These are phyloP conservation scores for Matsumyia berberina DNA, from an alignment of 2,888 invertebrate species.

Conservation along the genomic window DNA sequence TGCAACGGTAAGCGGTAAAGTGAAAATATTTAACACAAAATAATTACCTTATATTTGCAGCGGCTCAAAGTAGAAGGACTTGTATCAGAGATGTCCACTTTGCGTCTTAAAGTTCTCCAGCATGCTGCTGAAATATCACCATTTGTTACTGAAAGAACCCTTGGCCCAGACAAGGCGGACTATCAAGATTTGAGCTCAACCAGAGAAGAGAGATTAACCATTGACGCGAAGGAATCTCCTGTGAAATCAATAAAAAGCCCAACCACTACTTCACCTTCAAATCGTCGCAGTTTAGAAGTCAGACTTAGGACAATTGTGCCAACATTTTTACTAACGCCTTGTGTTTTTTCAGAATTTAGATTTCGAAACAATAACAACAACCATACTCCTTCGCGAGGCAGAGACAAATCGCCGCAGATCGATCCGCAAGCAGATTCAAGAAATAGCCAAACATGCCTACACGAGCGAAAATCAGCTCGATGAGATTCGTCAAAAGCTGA, in stretches of 20 bases:
- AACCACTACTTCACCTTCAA: constrained; percentile 3
- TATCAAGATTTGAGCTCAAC: background rate
- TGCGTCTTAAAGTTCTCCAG: constrained; percentile 76
- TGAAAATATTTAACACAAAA: background rate
- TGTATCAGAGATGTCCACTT: constrained; percentile 69
- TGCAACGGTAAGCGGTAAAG: constrained; percentile 26
- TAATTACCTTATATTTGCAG: constrained; percentile 27
- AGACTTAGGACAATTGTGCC: background rate
- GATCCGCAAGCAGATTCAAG: constrained; percentile 75
- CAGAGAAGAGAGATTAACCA: background rate
- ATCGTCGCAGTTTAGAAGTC: constrained; percentile 41
- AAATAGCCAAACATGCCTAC: constrained; percentile 75
- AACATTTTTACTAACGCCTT: background rate
- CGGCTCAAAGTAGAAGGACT: constrained; percentile 64
- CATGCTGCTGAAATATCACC: constrained; percentile 79
- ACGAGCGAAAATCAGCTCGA: constrained; percentile 81
- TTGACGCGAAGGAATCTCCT: constrained; percentile 1
- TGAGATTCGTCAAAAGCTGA: constrained; percentile 65
- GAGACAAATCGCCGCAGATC: constrained; percentile 79
- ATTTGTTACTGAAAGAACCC: constrained; percentile 79
- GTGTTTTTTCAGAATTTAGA: constrained; percentile 72
- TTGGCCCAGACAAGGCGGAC: constrained; percentile 79
- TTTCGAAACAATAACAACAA: constrained; percentile 79
- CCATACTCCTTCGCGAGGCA: constrained; percentile 78
- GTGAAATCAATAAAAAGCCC: constrained; percentile 11